Evolutionary conservation across 64 coral and sea anemone genomes (phyloP), one percentile per base, ranked within the genome.

Genomic region (Dendrophyllia cribrosa): DNA sequence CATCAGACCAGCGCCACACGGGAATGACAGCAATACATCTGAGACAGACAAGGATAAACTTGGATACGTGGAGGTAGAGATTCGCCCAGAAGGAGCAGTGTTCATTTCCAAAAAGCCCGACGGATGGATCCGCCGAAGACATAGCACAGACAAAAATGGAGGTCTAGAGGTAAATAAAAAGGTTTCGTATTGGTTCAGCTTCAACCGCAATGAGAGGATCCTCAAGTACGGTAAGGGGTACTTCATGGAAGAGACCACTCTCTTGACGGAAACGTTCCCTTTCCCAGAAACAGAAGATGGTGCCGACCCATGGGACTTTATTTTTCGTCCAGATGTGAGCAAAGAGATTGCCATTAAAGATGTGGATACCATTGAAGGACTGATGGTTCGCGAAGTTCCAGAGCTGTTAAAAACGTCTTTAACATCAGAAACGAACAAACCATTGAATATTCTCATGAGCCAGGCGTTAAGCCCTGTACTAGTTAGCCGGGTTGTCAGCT

Each of bases 151-250:
- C n/a, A 6, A 19, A 34, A 25, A n/a, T 69, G 66, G 66, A 69
- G 66, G 66, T 69, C 66, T 69, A 69, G 66, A 69, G 22, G 23
- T 34, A 0, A 55, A 43, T 15, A 80, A 43, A 58, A 80, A 43
- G 51, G 77, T 80, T 43, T 80, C 87, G 15, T 66, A 89, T 20
- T 89, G 87, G 87, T 60, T 52, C 72, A 77, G 72, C 17, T 77
- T 76, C 24, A 75, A 88, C 44, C 53, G 86, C 2, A 62, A 88
- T 47, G 51, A 58, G 13, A 75, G 70, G 70, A 1, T 88, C 9
- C 16, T 88, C 0, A 88, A 74, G 86, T 88, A 88, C 58, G 86
- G 53, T 0, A 88, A 88, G 17, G 86, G 86, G 5, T 88, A 88
- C 34, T 58, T 72, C 55, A 88, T 88, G 86, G 71, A 88, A 48